Evolutionary conservation across 1,140 invertebrate species (phyloP).

Genomic region (Ericerus pela): DNA sequence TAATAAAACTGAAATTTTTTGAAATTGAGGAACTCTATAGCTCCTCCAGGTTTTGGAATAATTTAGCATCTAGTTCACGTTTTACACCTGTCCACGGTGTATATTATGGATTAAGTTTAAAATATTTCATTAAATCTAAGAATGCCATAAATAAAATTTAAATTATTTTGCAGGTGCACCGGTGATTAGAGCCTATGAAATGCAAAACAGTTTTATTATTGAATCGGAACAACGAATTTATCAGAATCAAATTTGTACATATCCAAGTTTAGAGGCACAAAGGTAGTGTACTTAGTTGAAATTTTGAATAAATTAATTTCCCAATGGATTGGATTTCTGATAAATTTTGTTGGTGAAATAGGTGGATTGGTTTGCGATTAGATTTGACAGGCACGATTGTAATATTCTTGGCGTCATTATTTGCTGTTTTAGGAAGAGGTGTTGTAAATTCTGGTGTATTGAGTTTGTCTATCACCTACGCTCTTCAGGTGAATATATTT

Average conservation of each 20-base stretch:
- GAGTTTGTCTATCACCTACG: constrained; percentile 78
- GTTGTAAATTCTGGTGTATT: constrained; percentile 58
- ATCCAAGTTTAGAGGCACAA: constrained; percentile 70
- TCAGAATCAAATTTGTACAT: constrained; percentile 75
- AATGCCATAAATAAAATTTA: constrained; percentile 12
- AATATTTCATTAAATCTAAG: too few relatives aligned
- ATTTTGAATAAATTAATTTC: background rate
- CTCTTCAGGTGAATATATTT: constrained; percentile 48
- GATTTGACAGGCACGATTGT: constrained; percentile 86
- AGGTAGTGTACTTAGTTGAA: constrained; percentile 32
- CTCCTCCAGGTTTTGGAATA: too few relatives aligned
- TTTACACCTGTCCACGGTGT: too few relatives aligned
- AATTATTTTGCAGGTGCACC: constrained; percentile 38
- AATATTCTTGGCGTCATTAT: constrained; percentile 74
- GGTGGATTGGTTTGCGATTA: constrained; percentile 79
- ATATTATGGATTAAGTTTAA: too few relatives aligned
- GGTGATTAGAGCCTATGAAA: constrained; percentile 61
- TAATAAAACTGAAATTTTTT: too few relatives aligned
- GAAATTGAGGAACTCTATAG: too few relatives aligned
- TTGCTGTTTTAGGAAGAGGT: constrained; percentile 62
- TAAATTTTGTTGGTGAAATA: constrained; percentile 21
- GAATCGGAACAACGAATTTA: constrained; percentile 77
- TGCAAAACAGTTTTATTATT: constrained; percentile 57
- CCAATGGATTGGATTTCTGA: background rate
- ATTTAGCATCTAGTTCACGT: too few relatives aligned